These are phyloP conservation scores for Anser cygnoides DNA, from an alignment of 2,113 vertebrate genomes.

Conservation along the genomic window DNA sequence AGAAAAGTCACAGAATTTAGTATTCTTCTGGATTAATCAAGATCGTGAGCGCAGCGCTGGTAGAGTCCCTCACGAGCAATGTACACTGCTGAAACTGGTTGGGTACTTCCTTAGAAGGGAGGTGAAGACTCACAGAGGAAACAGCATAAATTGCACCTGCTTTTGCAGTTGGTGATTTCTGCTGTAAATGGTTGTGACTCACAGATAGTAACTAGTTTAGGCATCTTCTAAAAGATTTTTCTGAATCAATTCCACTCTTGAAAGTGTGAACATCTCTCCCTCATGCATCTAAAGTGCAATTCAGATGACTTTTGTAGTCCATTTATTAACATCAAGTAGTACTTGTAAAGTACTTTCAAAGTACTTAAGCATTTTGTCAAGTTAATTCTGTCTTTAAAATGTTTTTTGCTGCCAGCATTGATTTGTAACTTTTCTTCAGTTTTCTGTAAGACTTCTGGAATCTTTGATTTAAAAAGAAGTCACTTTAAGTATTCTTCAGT, in stretches of 20 bases:
- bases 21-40: not conserved
- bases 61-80: not conserved
- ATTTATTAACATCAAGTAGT: not conserved
- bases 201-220: not conserved
- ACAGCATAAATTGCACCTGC: not conserved
- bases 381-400: not conserved
- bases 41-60: not conserved
- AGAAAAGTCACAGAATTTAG: not conserved
- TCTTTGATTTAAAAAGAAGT: not conserved
- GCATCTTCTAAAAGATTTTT: not conserved
- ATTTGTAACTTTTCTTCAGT: not conserved
- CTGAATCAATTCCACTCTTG: not conserved
- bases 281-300: not conserved
- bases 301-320: not conserved
- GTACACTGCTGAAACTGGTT: not conserved
- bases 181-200: not conserved
- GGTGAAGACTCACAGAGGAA: not conserved
- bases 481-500: not conserved
- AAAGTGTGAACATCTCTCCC: not conserved
- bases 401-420: not conserved
- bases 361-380: not conserved
- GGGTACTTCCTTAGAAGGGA: not conserved
- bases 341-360: not conserved
- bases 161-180: not conserved
- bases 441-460: not conserved